phyloP scores from a whole-genome alignment of 2,113 vertebrate genomes.

The Trogon melanurus region DNA sequence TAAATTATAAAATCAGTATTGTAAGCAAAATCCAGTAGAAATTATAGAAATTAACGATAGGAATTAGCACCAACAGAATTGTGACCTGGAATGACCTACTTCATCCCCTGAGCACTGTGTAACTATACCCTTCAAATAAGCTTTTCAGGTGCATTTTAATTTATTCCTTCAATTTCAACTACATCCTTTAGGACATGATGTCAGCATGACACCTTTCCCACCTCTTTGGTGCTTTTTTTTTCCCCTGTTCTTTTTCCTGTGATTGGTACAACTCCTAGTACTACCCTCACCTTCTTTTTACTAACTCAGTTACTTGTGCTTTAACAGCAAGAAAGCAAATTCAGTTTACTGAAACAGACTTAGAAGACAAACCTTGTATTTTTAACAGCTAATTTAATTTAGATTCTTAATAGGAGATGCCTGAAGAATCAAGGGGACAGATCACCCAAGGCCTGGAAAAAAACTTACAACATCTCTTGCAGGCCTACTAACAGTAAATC shows the following conservation, averaged over 20 bases:
- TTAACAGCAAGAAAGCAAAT: not conserved
- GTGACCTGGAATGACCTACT: not conserved
- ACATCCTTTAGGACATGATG: not conserved
- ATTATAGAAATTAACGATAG: not conserved
- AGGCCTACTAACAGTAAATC: not conserved
- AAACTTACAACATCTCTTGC: not conserved
- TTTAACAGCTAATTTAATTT: not conserved
- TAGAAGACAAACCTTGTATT: not conserved
- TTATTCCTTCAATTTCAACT: not conserved
- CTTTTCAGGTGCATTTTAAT: not conserved
- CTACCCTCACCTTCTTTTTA: not conserved
- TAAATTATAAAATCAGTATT: not conserved
- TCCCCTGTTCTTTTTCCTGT: not conserved
- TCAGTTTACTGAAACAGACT: not conserved
- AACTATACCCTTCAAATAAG: not conserved
- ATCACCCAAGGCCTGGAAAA: not conserved
- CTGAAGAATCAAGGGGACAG: not conserved
- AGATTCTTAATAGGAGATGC: not conserved
- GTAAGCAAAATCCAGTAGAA: not conserved
- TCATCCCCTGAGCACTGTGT: not conserved
- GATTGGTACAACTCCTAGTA: not conserved
- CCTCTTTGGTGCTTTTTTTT: not conserved
- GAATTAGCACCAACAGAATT: not conserved
- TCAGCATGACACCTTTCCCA: not conserved
- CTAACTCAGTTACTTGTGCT: not conserved